Percentiles rank a stretch among this genome's conserved stretches.
phyloP scores from a whole-genome alignment of 2,888 invertebrate genomes.

The Pseudanteris insignis region DNA sequence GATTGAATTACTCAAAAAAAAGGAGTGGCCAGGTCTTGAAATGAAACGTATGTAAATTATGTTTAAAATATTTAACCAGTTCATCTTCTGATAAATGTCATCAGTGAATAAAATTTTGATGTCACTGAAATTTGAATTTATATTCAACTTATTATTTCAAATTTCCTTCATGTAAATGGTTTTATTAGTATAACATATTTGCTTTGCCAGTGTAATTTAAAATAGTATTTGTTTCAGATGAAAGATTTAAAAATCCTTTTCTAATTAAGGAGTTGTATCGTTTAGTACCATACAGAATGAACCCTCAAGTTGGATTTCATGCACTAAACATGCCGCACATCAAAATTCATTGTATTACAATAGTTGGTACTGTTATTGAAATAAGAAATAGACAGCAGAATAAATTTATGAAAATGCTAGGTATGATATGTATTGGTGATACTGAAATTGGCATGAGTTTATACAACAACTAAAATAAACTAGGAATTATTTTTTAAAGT shows the following conservation, averaged over 20 bases:
- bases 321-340: constrained; percentile 33
- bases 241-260: constrained; percentile 17
- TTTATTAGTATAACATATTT: too few relatives aligned
- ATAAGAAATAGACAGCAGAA: constrained; percentile 10
- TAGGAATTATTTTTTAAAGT: too few relatives aligned
- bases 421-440: not conserved
- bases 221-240: constrained; percentile 10
- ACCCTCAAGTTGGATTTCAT: constrained; percentile 22
- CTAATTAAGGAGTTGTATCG: constrained; percentile 30
- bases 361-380: constrained; percentile 23
- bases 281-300: constrained; percentile 26
- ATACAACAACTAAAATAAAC: too few relatives aligned
- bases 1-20: constrained; percentile 2
- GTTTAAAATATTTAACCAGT: not conserved
- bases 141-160: too few relatives aligned
- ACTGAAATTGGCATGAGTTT: too few relatives aligned
- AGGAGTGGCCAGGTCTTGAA: constrained; percentile 20
- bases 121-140: too few relatives aligned
- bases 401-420: constrained; percentile 13
- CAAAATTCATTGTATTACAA: constrained; percentile 21
- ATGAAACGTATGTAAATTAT: constrained; percentile 6
- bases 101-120: too few relatives aligned
- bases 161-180: not conserved
- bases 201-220: too few relatives aligned
- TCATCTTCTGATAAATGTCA: too few relatives aligned